Evolutionary conservation across 2,797 vertebrate genomes (phyloP), one percentile per base, ranked within the genome.

Genomic region (Salarias fasciatus): DNA sequence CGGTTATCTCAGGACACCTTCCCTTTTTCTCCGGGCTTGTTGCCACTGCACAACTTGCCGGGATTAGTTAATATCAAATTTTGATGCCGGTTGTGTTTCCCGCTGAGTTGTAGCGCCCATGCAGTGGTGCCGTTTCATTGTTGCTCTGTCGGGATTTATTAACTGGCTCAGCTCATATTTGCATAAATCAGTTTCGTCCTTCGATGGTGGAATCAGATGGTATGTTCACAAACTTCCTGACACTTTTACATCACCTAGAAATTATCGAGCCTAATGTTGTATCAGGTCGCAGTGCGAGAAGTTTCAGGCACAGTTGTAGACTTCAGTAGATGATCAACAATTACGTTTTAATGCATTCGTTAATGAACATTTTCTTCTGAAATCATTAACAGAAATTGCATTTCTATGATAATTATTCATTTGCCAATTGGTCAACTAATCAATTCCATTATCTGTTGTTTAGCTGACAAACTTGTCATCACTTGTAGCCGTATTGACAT

Each of bases 1-100:
- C 73, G 43, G 72, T 78, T 75, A 75, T 89, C 79, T 77, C 60
- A 45, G 75, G 53, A 78, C 54, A 67, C 56, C 54, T 75, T 41
- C 38, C 46, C 61, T 14, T 6, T 35, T 35, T 24, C 31, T 11
- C 33, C 62, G 14, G 43, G 62, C 51, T 53, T 40, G 73, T 70
- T 63, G 60, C 65, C 53, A 66, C 62, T 45, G 35, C 57, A 56
- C 58, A 53, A 56, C 55, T 69, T 30, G 58, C 13, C 54, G 73
- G 57, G 45, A 69, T 69, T 77, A 76, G 69, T 79, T 75, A 11
- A 24, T 69, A 63, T 87, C 29, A 74, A 47, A 69, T 63, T 59
- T 80, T 84, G 36, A 82, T 74, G 69, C 50, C 10, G 36, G 35
- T 46, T 44, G 18, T 72, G 63, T 81, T 78, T 65, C 28, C 33